These are phyloP conservation scores for Synergus gifuensis DNA, from an alignment of 2,888 invertebrate species.

Conservation along the genomic window DNA sequence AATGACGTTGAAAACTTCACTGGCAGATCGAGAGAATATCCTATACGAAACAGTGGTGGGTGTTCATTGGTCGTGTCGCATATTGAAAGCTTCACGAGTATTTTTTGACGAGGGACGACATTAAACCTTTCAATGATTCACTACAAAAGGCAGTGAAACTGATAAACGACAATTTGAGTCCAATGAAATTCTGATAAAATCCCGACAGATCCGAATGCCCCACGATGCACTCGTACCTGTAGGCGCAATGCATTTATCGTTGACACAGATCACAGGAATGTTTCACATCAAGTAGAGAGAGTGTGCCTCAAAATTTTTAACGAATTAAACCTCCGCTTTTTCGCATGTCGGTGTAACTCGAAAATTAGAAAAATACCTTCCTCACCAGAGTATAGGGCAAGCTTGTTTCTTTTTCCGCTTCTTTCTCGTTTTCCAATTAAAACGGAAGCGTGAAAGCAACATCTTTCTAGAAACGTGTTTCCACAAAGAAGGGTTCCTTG, in stretches of 20 bases:
- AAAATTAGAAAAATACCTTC: slow-evolving; percentile 25
- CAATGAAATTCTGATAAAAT: slow-evolving; percentile 55
- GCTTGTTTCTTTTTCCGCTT: not conserved
- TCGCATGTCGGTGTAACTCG: not conserved
- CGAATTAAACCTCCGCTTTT: not conserved
- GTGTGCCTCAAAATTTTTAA: not conserved
- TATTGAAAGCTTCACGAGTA: slow-evolving; percentile 26
- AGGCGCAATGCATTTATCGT: slow-evolving; percentile 32
- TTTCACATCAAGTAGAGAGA: slow-evolving; percentile 14
- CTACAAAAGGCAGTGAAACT: slow-evolving; percentile 30
- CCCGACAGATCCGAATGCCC: slow-evolving; percentile 12
- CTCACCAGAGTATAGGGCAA: not conserved
- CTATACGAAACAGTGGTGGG: slow-evolving; percentile 4
- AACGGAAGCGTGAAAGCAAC: slow-evolving; percentile 3
- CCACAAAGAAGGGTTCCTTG: not conserved
- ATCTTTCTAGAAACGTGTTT: slow-evolving; percentile 2
- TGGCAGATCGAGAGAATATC: not conserved
- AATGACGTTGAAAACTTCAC: not conserved
- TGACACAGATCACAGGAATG: slow-evolving; percentile 25
- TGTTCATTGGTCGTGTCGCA: slow-evolving; percentile 13
- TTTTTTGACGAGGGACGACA: slow-evolving; percentile 38
- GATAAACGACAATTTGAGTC: slow-evolving; percentile 55
- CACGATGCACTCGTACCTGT: not conserved
- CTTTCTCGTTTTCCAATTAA: slow-evolving; percentile 27
- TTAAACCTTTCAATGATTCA: slow-evolving; percentile 31